Evolutionary conservation across 2,797 vertebrate species (phyloP).

Genomic region (Tenualosa thibaudeaui): DNA sequence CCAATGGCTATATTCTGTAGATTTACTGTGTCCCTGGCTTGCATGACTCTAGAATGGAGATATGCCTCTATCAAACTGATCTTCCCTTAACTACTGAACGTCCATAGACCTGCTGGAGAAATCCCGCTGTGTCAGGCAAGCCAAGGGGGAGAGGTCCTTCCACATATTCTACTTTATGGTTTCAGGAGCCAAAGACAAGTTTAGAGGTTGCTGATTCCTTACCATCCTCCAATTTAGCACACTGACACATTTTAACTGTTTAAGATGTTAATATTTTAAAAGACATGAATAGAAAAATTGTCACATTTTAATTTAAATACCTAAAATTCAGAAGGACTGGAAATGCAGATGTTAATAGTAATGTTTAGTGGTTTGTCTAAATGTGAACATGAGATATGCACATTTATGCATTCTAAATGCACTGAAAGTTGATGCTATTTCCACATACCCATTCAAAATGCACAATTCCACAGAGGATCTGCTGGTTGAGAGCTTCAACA

Average conservation of each 20-base stretch:
- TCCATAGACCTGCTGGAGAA: conserved; percentile 93
- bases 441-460: not conserved
- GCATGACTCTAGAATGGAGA: not conserved
- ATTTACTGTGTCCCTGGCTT: too few species aligned
- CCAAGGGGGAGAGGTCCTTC: conserved; percentile 90
- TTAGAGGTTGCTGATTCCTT: conserved; percentile 61
- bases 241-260: not conserved
- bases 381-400: too few species aligned
- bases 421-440: too few species aligned
- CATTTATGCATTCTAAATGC: too few species aligned
- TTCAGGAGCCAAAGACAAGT: conserved; percentile 83
- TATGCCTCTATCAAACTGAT: not conserved
- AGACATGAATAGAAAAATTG: too few species aligned
- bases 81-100: conserved; percentile 58
- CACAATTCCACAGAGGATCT: conserved; percentile 78
- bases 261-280: not conserved
- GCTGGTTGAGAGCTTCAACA: conserved; percentile 85
- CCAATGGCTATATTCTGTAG: too few species aligned
- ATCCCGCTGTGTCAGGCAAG: conserved; percentile 93
- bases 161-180: conserved; percentile 98
- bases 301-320: too few species aligned
- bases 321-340: not conserved
- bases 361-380: not conserved
- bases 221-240: conserved; percentile 40
- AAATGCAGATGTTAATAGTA: not conserved